Base-by-base conservation (phyloP, 2,888 invertebrate genomes). In the Enchytraeus crypticus region DNA sequence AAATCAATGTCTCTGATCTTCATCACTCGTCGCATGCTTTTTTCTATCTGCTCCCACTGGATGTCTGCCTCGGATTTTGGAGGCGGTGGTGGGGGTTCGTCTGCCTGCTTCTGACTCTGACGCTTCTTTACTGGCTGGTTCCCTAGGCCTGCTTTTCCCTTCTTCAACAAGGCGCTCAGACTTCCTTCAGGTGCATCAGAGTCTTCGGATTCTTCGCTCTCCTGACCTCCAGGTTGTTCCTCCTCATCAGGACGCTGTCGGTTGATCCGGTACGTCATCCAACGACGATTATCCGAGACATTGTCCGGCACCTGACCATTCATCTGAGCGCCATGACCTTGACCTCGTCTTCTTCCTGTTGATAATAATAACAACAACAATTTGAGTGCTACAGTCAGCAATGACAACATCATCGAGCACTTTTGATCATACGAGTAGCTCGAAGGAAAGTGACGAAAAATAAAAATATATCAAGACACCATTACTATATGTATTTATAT, bases 1-100 rank as follows among this genome's bases (percentile, higher is more conserved):
- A 98, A 98, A 80, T 98, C 97, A 73, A 62, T 84, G 80, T 97
- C 96, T 77, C 95, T 92, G 66, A 84, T 82, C 53, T 92, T 84
- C 67, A 69, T 60, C 3, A 62, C 57, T 8, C 68, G 63, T 3
- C 54, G 72, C 58, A 76, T 66, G 49, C 70, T 64, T 58, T 73
- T 72, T 59, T 73, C 71, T 38, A 96, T 79, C 74, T 91, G 90
- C 74, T 96, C 95, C 96, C 97, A 97, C 73, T 93, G 90, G 2
- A 95, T 80, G 73, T 96, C 95, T 1, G 54, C 63, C 33, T 66
- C 66, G 0, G 64, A 63, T 26, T 59, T 57, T 14, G 62, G 62
- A 29, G 65, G 65, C 2, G 51, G 38, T 26, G 33, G 11, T n/a
- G 53, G 51, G n/a, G 47, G 46, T 21, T 32, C 32, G 0, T 18